Conservation (phyloP, 2,888 invertebrate species). For the Melanotus villosus region DNA sequence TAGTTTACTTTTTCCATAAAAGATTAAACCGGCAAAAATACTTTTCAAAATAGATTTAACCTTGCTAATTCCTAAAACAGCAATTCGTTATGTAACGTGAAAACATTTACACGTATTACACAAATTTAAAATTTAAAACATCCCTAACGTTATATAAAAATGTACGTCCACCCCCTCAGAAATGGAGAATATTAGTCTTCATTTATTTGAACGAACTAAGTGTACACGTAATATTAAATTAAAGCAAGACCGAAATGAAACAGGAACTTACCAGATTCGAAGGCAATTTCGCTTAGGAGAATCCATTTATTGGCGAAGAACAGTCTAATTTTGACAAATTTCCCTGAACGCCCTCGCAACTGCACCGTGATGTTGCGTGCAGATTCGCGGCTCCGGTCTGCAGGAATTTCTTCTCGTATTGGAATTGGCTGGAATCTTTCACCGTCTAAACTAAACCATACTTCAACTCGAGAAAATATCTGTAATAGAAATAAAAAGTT, state of each 20-base stretch:
- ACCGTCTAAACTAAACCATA: conserved; percentile 87
- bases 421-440: conserved; percentile 80
- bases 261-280: conserved; percentile 79
- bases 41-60: conserved; percentile 7
- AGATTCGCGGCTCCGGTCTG: conserved; percentile 71
- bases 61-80: not conserved
- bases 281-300: conserved; percentile 89
- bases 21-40: conserved; percentile 3
- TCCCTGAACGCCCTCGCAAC: conserved; percentile 81
- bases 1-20: conserved; percentile 37
- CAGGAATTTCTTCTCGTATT: conserved; percentile 75
- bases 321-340: conserved; percentile 81
- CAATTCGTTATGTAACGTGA: too few relatives aligned
- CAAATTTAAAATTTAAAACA: too few relatives aligned
- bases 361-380: conserved; percentile 80
- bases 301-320: conserved; percentile 89
- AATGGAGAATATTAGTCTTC: conserved; percentile 9
- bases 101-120: too few relatives aligned
- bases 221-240: conserved; percentile 4
- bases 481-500: conserved; percentile 64
- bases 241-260: conserved; percentile 15
- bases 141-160: too few relatives aligned
- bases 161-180: too few relatives aligned
- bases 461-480: conserved; percentile 82
- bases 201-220: not conserved